Conservation (phyloP, 2,888 invertebrate genomes). For the Cephus pygmeus region DNA sequence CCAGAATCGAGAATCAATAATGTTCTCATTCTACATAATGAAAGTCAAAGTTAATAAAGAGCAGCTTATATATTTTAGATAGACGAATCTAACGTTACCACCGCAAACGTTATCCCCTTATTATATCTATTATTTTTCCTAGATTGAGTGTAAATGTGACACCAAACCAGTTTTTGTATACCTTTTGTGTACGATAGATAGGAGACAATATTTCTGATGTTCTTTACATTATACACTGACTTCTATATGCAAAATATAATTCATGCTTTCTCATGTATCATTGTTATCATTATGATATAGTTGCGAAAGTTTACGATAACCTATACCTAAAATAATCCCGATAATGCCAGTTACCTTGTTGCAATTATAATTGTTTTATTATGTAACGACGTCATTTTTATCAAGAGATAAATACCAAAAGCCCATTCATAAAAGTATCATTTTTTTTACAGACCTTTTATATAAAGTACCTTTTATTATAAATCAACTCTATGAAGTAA, state of each 20-base stretch:
- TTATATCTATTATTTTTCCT: slow-evolving; percentile 24
- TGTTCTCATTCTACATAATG: background rate
- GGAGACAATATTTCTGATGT: slow-evolving; percentile 29
- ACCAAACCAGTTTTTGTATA: slow-evolving; percentile 14
- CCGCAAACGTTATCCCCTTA: background rate
- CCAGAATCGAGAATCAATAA: background rate
- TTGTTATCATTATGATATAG: background rate
- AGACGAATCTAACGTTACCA: background rate
- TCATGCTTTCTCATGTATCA: background rate
- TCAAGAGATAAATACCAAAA: background rate
- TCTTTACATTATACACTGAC: slow-evolving; percentile 14
- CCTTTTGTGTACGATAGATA: slow-evolving; percentile 5
- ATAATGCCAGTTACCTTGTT: background rate
- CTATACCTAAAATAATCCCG: background rate
- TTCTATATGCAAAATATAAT: background rate
- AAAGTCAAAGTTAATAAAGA: background rate
- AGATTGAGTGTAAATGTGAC: slow-evolving; percentile 23
- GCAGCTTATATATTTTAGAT: background rate
- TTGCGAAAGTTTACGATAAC: background rate
- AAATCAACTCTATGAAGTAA: background rate
- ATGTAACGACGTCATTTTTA: background rate
- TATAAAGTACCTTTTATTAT: background rate
- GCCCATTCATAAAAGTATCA: too few relatives aligned
- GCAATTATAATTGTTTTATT: background rate
- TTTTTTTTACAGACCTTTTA: too few relatives aligned